Evolutionary conservation across 2,888 invertebrate species (phyloP), one percentile per base, ranked within the genome.

Genomic region (Hirtodrosophila alboralis): DNA sequence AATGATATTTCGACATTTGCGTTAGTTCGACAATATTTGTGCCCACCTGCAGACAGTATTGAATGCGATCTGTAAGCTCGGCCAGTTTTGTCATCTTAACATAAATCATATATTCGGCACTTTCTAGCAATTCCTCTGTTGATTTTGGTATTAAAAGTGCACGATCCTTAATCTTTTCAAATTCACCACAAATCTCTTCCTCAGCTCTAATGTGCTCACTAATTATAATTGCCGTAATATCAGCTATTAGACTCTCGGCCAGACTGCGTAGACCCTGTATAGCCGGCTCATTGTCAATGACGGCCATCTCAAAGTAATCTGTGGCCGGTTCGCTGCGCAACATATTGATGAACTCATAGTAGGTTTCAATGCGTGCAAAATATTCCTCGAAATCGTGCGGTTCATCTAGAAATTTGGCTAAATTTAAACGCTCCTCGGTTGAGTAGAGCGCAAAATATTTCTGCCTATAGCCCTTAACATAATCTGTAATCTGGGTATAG

Each of bases 121-220:
- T 93, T 65, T 94, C 95, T 74, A 97, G 93, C 23, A 98, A 91
- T 81, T 97, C 96, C 75, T 94, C 95, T 0, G 97, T 96, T 30
- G 94, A 94, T 65, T 92, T 92, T 0, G 97, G 97, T 70, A 94
- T 93, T 75, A 93, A 93, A 8, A 95, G 88, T 0, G 96, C 96
- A 68, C 92, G 93, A 26, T 91, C 91, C 75, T 93, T 93, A 51
- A 97, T 93, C 18, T 91, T 91, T 89, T 95, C 93, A 88, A 97
- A 97, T 74, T 93, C 93, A 1, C 91, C 90, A 84, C 95, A 95
- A 65, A 96, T 95, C 18, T 92, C 92, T 38, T 92, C 90, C 89
- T 95, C 95, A 75, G 94, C 93, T 52, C 91, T 91, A 77, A 93
- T 93, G 77, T 95, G 95, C 18, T 92, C 91, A 37, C 91, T 90